These are phyloP conservation scores for Ctenopoma kingsleyae DNA, from an alignment of 2,797 vertebrate genomes.

Conservation along the genomic window DNA sequence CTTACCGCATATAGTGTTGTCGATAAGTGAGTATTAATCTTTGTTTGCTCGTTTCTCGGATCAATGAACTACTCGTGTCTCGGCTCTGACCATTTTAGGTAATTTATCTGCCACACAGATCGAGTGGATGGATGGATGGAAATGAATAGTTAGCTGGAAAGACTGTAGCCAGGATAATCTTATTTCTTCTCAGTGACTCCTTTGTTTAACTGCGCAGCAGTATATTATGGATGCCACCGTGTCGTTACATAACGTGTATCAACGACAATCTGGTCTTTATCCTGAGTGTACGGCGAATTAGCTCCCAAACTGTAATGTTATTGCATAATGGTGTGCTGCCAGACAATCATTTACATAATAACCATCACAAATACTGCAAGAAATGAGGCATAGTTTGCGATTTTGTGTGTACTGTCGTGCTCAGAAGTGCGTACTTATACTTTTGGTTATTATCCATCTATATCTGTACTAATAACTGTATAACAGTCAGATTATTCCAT, in stretches of 20 bases:
- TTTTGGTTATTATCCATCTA: not conserved
- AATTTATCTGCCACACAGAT: slow-evolving; percentile 44
- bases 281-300: slow-evolving; percentile 10
- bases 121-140: slow-evolving; percentile 30
- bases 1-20: slow-evolving; percentile 3
- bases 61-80: slow-evolving; percentile 35
- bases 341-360: not conserved
- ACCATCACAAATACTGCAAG: not conserved
- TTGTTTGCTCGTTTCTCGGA: slow-evolving; percentile 21
- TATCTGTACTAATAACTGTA: not conserved
- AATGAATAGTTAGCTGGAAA: slow-evolving; percentile 29
- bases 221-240: slow-evolving; percentile 54
- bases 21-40: slow-evolving; percentile 48
- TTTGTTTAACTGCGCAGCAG: slow-evolving; percentile 60
- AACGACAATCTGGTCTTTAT: slow-evolving; percentile 54
- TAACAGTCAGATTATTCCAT: not conserved
- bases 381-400: not conserved
- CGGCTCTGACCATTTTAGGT: slow-evolving; percentile 70
- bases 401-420: not conserved
- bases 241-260: slow-evolving; percentile 74
- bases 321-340: not conserved
- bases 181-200: slow-evolving; percentile 5
- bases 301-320: not conserved
- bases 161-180: slow-evolving; percentile 4
- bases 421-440: not conserved